Evolutionary conservation across 2,888 invertebrate genomes (phyloP).

Genomic region (Meteorus colon): DNA sequence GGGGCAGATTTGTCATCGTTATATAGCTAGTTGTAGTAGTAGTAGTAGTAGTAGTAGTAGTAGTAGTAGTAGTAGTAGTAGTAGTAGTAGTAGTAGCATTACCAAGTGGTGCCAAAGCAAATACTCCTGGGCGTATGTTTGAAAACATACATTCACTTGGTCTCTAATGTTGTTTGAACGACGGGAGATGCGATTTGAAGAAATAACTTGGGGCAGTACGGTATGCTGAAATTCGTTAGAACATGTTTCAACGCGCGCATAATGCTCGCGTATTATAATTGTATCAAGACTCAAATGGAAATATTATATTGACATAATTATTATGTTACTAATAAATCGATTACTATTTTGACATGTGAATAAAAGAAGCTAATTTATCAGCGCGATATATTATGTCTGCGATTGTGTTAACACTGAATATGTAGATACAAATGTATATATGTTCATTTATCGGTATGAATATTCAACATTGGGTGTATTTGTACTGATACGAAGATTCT

Average conservation of each 20-base stretch:
- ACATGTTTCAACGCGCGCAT: neutral
- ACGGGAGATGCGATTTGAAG: neutral
- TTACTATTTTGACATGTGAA: too few species aligned
- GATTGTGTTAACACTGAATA: neutral
- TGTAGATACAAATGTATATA: neutral
- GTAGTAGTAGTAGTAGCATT: constrained; percentile 51
- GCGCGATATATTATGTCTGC: neutral
- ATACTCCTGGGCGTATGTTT: constrained; percentile 70
- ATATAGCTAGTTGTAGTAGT: neutral
- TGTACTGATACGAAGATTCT: constrained; percentile 68
- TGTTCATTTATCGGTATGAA: neutral
- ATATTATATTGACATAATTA: neutral
- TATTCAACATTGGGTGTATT: constrained; percentile 7
- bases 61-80: neutral
- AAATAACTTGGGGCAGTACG: neutral
- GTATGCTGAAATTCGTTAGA: neutral
- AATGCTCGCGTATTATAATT: neutral
- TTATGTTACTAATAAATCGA: too few species aligned
- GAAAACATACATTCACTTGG: constrained; percentile 62
- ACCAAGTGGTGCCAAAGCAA: constrained; percentile 69
- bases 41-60: neutral
- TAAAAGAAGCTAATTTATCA: neutral
- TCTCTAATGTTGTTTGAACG: constrained; percentile 2
- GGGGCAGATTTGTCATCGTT: neutral
- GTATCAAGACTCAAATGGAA: neutral